Evolutionary conservation across 2,113 vertebrate species (phyloP), one percentile per base, ranked within the genome.

Genomic region (Motacilla tschutschensis): DNA sequence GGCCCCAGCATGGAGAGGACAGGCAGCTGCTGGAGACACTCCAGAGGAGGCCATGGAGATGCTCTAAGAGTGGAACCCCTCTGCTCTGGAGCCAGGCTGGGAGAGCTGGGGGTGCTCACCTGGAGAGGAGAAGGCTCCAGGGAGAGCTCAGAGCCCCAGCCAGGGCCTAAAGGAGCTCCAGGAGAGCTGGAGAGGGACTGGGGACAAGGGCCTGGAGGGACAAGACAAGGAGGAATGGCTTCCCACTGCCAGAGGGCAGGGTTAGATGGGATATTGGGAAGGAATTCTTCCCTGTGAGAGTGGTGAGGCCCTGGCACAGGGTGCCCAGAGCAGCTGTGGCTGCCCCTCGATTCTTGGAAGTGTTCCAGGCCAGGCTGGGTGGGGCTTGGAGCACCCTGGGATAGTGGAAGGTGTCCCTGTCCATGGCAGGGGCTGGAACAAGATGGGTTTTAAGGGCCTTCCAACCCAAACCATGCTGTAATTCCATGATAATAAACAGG

Each of bases 241-340:
- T 66, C 53, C 20, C 26, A 38, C 5, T 51, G 22, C 22, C 17
- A 22, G 21, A 66, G 38, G 29, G 9, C 31, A 46, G 8, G 9
- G 19, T 0, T 35, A 5, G 43, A 17, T 48, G 35, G 33, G 41
- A 41, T 29, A 7, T 2, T 58, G 53, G 53, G 53, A 66, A 31
- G 22, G 4, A 66, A 44, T 67, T 44, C 0, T 3, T 44, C 1
- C 0, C 12, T 38, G 21, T 0, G 14, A 59, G 28, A 9, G 5
- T 36, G 26, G n/a, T 0, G 3, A 50, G 17, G 14, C 17, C 18
- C n/a, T 44, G 70, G 60, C 26, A 35, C 17, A 66, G 70, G 21
- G 1, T 58, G 4, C 3, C 36, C 36, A 57, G 51, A 1, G 19
- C 1, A 47, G 41, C 35, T 48, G 31, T 41, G 43, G 13, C 43